Evolutionary conservation across 2,888 invertebrate species (phyloP).

Genomic region (Ectemnius cavifrons): DNA sequence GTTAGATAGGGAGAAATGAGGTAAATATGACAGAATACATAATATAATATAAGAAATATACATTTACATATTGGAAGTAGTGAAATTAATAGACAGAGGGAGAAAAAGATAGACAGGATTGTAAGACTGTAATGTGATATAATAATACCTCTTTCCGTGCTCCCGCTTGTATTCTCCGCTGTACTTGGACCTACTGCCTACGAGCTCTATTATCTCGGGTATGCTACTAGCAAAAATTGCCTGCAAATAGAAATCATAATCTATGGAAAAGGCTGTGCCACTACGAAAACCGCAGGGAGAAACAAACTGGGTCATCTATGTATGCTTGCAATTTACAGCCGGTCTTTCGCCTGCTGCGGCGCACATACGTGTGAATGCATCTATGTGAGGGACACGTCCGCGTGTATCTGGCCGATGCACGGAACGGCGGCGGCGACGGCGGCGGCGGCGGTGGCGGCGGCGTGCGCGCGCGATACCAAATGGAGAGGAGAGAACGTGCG

Average conservation of each 20-base stretch:
- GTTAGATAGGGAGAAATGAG: too few relatives aligned
- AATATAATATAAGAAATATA: slow-evolving; percentile 28
- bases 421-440: not conserved
- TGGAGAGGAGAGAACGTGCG: slow-evolving; percentile 5
- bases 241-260: slow-evolving; percentile 86
- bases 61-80: slow-evolving; percentile 48
- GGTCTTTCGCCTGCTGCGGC: slow-evolving; percentile 39
- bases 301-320: slow-evolving; percentile 59
- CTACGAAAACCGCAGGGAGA: slow-evolving; percentile 50
- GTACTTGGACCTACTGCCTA: slow-evolving; percentile 99
- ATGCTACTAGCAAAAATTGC: slow-evolving; percentile 99
- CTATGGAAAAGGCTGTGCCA: slow-evolving; percentile 63
- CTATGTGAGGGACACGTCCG: slow-evolving; percentile 20
- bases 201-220: slow-evolving; percentile 99
- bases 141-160: slow-evolving; percentile 97
- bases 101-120: slow-evolving; percentile 47
- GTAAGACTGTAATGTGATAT: slow-evolving; percentile 58
- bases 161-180: slow-evolving; percentile 99
- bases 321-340: slow-evolving; percentile 62
- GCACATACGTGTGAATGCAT: slow-evolving; percentile 11
- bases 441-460: not conserved
- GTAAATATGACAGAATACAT: too few relatives aligned
- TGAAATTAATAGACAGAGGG: slow-evolving; percentile 50
- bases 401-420: slow-evolving; percentile 15
- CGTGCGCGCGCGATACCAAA: slow-evolving; percentile 11